Percentiles rank a stretch among this genome's conserved stretches.
These are phyloP conservation scores for Ophonus ardosiacus DNA, from an alignment of 2,888 invertebrate species.

Conservation along the genomic window DNA sequence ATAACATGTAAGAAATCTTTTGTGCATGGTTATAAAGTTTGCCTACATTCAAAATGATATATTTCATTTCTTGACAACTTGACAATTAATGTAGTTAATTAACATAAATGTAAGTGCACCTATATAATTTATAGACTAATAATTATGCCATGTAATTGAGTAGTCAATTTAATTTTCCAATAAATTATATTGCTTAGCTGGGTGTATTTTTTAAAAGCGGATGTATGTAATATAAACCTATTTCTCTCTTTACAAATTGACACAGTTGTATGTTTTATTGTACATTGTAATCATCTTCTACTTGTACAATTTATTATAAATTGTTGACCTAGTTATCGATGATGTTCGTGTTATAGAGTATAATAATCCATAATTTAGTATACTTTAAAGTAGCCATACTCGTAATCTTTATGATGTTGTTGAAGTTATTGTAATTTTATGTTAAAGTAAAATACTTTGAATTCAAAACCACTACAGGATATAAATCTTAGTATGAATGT, in stretches of 20 bases:
- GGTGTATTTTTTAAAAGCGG: not conserved
- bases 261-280: not conserved
- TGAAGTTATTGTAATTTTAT: not conserved
- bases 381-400: not conserved
- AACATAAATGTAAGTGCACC: constrained; percentile 19
- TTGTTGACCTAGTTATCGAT: not conserved
- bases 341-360: not conserved
- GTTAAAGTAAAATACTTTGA: not conserved
- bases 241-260: constrained; percentile 1
- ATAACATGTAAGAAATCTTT: not conserved
- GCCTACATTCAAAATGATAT: not conserved
- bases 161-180: constrained; percentile 1
- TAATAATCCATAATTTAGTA: not conserved
- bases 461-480: no score
- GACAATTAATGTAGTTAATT: constrained; percentile 26
- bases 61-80: not conserved
- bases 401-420: not conserved
- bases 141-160: not conserved
- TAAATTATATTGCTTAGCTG: constrained; percentile 2
- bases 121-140: constrained; percentile 27
- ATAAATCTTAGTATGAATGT: no score
- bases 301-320: not conserved
- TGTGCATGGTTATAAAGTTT: not conserved
- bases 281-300: not conserved
- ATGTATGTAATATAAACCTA: constrained; percentile 1